phyloP scores from a whole-genome alignment of 2,797 vertebrate genomes.

The Coluber constrictor region DNA sequence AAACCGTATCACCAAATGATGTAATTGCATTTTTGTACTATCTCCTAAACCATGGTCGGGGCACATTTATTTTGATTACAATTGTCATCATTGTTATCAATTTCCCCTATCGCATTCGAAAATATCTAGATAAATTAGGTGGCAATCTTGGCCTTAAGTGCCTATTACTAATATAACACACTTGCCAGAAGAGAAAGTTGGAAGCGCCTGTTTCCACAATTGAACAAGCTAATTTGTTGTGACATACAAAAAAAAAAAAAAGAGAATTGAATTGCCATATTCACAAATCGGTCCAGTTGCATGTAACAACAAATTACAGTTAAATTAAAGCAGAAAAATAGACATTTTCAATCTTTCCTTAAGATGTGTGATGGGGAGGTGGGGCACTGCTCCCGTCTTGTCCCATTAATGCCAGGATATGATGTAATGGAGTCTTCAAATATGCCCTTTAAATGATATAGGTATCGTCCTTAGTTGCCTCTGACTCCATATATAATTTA shows the following conservation, averaged over 20 bases:
- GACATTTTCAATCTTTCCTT: neutral
- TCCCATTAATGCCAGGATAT: neutral
- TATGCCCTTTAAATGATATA: neutral
- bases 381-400: neutral
- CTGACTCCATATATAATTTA: neutral
- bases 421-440: neutral
- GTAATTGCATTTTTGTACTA: neutral
- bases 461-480: neutral
- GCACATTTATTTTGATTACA: neutral
- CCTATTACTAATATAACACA: neutral
- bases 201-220: neutral
- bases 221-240: neutral
- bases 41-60: neutral
- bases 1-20: neutral
- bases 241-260: neutral
- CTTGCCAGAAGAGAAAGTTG: neutral
- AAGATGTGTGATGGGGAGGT: neutral
- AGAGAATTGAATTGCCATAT: neutral
- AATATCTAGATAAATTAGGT: neutral
- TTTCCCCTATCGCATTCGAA: too few relatives aligned
- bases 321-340: neutral
- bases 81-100: neutral
- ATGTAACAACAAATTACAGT: neutral
- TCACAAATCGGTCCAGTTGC: neutral
- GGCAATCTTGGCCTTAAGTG: neutral